Percentiles rank a stretch among this genome's conserved stretches.
Evolutionary conservation across 1,140 invertebrate genomes (phyloP).

Genomic region (Achroia grisella): DNA sequence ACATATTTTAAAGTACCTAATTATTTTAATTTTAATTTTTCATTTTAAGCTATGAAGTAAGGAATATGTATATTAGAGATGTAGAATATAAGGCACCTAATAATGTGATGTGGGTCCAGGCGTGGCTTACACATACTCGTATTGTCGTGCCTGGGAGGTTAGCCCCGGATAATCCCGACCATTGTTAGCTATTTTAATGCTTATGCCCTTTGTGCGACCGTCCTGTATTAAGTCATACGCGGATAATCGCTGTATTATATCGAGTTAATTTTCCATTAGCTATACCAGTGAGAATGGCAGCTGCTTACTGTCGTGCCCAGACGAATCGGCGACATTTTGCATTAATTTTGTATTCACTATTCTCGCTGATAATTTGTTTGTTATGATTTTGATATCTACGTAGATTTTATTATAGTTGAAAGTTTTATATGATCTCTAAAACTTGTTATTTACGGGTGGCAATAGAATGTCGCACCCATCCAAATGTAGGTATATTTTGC

Average conservation of each 20-base stretch:
- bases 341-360: not conserved
- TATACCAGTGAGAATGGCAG: slow-evolving; percentile 44
- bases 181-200: slow-evolving; percentile 71
- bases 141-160: slow-evolving; percentile 48
- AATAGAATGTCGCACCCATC: no score
- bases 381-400: slow-evolving; percentile 3
- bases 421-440: no score
- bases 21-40: no score
- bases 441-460: no score
- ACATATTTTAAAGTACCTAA: no score
- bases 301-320: slow-evolving; percentile 39
- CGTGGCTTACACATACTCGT: slow-evolving; percentile 24
- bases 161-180: slow-evolving; percentile 57
- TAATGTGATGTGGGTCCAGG: slow-evolving; percentile 10
- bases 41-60: no score
- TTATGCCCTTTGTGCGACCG: slow-evolving; percentile 64
- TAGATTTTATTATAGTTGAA: slow-evolving; percentile 1
- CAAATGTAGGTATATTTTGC: no score
- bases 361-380: no score
- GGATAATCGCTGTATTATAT: slow-evolving; percentile 68
- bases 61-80: no score
- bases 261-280: slow-evolving; percentile 65
- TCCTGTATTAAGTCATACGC: slow-evolving; percentile 68
- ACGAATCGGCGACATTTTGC: slow-evolving; percentile 40
- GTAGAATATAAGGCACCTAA: no score